Conservation (phyloP, 2,888 invertebrate genomes). For the Agrotis exclamationis region DNA sequence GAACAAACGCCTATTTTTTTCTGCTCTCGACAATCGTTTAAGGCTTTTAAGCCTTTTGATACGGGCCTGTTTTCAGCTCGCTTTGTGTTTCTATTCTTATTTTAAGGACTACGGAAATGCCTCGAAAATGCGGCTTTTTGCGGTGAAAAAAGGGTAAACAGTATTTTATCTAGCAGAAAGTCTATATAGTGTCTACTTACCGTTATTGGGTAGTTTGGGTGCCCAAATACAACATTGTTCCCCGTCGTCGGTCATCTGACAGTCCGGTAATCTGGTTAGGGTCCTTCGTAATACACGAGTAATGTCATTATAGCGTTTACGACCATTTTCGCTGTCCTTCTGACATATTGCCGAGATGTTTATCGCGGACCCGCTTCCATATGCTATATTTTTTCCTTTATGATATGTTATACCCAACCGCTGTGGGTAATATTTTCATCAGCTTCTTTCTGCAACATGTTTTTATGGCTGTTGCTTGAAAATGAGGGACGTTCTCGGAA, state of each 20-base stretch:
- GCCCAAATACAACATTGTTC: constrained; percentile 32
- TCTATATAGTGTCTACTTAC: constrained; percentile 35
- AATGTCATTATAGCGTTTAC: constrained; percentile 73
- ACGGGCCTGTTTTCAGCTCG: constrained; percentile 41
- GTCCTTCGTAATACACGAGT: constrained; percentile 68
- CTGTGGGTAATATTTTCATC: constrained; percentile 75
- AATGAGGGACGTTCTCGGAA: constrained; percentile 62
- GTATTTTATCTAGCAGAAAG: constrained; percentile 14
- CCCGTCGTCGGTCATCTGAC: constrained; percentile 62
- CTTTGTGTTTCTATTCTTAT: constrained; percentile 45
- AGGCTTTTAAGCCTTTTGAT: constrained; percentile 54
- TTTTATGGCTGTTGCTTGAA: constrained; percentile 62
- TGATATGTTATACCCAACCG: constrained; percentile 70
- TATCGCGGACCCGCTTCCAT: constrained; percentile 68
- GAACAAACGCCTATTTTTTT: constrained; percentile 35
- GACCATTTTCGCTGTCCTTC: constrained; percentile 72
- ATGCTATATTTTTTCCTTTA: constrained; percentile 74
- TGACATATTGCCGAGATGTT: constrained; percentile 75
- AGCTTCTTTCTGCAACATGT: constrained; percentile 65
- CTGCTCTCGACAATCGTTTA: constrained; percentile 41
- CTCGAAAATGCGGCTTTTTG: constrained; percentile 29
- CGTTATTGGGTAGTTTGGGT: constrained; percentile 29
- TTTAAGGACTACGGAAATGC: constrained; percentile 46
- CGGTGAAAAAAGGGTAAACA: neutral
- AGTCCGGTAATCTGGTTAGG: constrained; percentile 74